Base-by-base conservation (phyloP, 2,113 vertebrate genomes). In the Stictonetta naevosa region DNA sequence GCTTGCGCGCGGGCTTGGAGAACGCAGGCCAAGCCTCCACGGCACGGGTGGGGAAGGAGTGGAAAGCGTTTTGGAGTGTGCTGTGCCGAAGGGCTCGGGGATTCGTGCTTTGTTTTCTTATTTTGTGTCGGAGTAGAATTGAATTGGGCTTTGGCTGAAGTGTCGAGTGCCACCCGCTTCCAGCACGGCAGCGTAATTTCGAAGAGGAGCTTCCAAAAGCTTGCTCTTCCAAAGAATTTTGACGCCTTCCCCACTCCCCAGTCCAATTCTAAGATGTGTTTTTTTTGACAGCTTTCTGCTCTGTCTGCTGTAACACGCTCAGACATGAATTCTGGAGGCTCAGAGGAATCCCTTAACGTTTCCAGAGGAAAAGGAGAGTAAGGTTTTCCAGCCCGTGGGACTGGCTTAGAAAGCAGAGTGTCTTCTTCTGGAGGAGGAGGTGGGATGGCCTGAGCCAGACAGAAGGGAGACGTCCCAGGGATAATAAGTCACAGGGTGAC, bases 1-100 rank as follows among this genome's bases (percentile, higher is more conserved):
- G 93, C 92, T 96, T 92, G 80, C 93, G 63, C 73, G 52, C 68
- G 71, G 88, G 52, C 82, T 94, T 72, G 46, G 88, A 77, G 93
- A 96, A 83, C 92, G 46, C 0, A 6, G 72, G 75, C 89, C 91
- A 92, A n/a, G 59, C 86, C 75, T 96, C 84, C 71, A 6, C 26
- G 25, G 79, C 79, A 77, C 34, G 90, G 72, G 20, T 85, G 90
- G 83, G 87, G 82, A 83, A 50, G 55, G 59, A 21, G 48, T 84
- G 78, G 86, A 34, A 72, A 80, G 29, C 77, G 76, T 94, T 94
- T 90, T 81, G 88, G 66, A 83, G 46, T 44, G 71, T 91, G 44
- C 91, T 92, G 48, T 93, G 83, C 87, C 83, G 85, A 78, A 1
- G 0, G 88, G 64, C 85, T 90, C 83, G 75, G 52, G 63, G 93